Evolutionary conservation across 2,888 invertebrate genomes (phyloP).

Genomic region (Campaea margaritaria): DNA sequence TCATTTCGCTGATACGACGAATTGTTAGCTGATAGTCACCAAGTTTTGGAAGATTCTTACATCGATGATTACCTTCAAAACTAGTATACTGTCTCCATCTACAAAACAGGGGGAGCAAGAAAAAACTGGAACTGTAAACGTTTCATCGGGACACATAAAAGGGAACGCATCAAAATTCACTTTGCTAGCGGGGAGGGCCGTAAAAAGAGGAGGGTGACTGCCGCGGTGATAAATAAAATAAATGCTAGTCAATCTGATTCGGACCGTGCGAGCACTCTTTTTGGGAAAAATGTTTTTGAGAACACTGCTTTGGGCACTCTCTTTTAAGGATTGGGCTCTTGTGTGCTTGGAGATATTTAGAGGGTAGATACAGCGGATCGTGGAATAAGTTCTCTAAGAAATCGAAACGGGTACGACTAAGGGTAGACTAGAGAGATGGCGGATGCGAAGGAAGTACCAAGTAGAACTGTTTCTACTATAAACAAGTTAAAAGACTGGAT

Average conservation of each 20-base stretch:
- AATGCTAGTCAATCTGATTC: slow-evolving; percentile 44
- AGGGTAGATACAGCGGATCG: too few species aligned
- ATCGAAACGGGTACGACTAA: too few species aligned
- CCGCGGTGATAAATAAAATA: slow-evolving; percentile 46
- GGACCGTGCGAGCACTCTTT: slow-evolving; percentile 22
- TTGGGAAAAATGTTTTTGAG: not conserved
- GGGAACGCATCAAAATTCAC: slow-evolving; percentile 77
- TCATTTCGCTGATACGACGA: too few species aligned
- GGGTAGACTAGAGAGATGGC: too few species aligned
- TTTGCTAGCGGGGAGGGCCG: slow-evolving; percentile 67
- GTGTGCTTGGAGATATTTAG: not conserved
- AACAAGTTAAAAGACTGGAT: too few species aligned
- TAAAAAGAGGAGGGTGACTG: slow-evolving; percentile 59
- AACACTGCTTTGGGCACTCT: not conserved
- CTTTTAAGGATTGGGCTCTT: slow-evolving; percentile 6
- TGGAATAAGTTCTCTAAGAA: too few species aligned
- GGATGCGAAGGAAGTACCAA: too few species aligned
- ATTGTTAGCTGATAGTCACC: too few species aligned
- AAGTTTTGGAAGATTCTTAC: too few species aligned
- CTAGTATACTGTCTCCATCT: slow-evolving; percentile 27
- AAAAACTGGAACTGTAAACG: slow-evolving; percentile 58
- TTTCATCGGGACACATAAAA: slow-evolving; percentile 71
- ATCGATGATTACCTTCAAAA: not conserved
- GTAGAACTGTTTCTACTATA: too few species aligned
- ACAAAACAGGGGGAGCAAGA: slow-evolving; percentile 33